A percentile compares a stretch with the other conserved stretches of the same genome.
Evolutionary conservation across 1,140 invertebrate genomes (phyloP).

Genomic region (Ceratina calcarata): DNA sequence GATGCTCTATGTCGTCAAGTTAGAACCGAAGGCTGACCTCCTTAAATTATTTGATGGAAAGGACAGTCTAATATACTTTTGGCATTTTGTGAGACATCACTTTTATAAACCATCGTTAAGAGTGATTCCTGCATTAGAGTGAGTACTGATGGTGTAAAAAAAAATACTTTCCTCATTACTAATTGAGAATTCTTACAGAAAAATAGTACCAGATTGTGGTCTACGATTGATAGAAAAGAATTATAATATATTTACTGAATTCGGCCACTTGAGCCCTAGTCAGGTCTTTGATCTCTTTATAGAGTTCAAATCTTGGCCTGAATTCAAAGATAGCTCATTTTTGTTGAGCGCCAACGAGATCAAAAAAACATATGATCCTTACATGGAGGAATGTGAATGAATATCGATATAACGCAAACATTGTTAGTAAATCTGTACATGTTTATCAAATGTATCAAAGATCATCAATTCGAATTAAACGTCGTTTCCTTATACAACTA

Average conservation of each 20-base stretch:
- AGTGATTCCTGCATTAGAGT: constrained; percentile 77
- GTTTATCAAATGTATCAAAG: background rate
- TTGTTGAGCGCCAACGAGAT: background rate
- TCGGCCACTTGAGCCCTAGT: constrained; percentile 72
- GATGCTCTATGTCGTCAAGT: constrained; percentile 63
- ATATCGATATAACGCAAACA: background rate
- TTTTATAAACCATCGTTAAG: constrained; percentile 50
- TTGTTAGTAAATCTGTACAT: background rate
- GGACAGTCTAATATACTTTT: constrained; percentile 69
- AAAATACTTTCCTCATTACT: constrained; percentile 6
- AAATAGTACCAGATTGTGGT: constrained; percentile 80
- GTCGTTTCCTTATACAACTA: background rate
- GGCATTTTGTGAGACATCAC: constrained; percentile 73
- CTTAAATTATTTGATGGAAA: constrained; percentile 39
- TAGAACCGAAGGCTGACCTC: constrained; percentile 68
- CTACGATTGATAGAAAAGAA: constrained; percentile 72
- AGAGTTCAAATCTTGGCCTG: constrained; percentile 76
- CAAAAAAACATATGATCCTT: background rate
- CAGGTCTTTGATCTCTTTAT: constrained; percentile 75
- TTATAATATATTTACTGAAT: constrained; percentile 77
- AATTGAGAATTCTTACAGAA: constrained; percentile 59
- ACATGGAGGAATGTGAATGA: too few relatives aligned
- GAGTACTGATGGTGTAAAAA: constrained; percentile 51
- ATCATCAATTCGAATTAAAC: background rate
- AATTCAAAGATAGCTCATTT: constrained; percentile 63